Conservation (phyloP, 1,140 invertebrate species). For the Habropoda laboriosa region DNA sequence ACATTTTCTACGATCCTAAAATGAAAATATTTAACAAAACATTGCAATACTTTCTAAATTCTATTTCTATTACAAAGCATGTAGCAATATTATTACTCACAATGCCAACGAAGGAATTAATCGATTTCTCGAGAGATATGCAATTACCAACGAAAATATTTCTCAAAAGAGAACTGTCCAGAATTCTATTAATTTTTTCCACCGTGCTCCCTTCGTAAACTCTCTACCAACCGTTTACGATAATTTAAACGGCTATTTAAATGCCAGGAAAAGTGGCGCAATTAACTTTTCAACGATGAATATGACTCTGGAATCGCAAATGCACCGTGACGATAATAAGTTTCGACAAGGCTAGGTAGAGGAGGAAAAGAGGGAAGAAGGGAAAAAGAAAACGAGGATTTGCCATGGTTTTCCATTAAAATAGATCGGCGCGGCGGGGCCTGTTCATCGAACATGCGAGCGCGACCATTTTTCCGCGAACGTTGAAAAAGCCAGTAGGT, state of each 20-base stretch:
- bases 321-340: conserved; percentile 2
- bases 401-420: neutral
- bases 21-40: no score
- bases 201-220: no score
- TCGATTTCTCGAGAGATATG: no score
- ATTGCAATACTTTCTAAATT: no score
- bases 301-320: neutral
- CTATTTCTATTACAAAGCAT: no score
- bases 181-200: no score
- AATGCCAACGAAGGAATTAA: no score
- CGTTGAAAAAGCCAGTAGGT: neutral
- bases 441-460: neutral
- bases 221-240: no score
- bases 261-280: neutral
- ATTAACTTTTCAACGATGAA: neutral
- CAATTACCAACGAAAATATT: neutral
- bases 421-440: neutral
- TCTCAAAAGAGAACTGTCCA: no score
- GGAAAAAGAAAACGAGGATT: neutral
- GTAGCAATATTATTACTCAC: no score
- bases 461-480: conserved; percentile 23
- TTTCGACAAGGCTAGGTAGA: neutral
- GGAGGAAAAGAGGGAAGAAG: neutral
- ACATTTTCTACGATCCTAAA: no score
- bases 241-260: no score